These are phyloP conservation scores for Smittia aterrima DNA, from an alignment of 2,888 invertebrate genomes.

Conservation along the genomic window DNA sequence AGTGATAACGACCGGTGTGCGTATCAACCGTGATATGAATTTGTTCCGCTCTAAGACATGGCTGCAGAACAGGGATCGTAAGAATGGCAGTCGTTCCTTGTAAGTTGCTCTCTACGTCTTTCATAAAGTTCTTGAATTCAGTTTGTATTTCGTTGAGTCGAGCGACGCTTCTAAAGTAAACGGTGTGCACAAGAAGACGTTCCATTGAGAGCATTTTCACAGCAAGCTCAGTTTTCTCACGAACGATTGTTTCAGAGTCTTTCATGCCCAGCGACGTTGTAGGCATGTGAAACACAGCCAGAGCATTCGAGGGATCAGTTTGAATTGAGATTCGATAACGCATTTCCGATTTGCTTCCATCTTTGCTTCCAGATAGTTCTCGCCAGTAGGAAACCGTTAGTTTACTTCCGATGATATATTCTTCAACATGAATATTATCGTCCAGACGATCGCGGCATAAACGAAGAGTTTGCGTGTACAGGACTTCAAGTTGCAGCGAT, in stretches of 20 bases:
- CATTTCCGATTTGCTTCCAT: slow-evolving; percentile 73
- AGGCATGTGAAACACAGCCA: slow-evolving; percentile 68
- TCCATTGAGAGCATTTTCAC: slow-evolving; percentile 90
- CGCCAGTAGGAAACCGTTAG: slow-evolving; percentile 95
- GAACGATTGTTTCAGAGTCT: slow-evolving; percentile 57
- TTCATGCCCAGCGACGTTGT: slow-evolving; percentile 56
- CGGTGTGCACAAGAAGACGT: slow-evolving; percentile 88
- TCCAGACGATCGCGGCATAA: slow-evolving; percentile 85
- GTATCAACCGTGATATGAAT: slow-evolving; percentile 91
- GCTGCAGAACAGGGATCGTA: slow-evolving; percentile 83
- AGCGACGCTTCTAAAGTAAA: slow-evolving; percentile 86
- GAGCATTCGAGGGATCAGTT: slow-evolving; percentile 76
- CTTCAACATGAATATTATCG: slow-evolving; percentile 85
- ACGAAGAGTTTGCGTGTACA: slow-evolving; percentile 85
- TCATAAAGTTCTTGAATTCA: slow-evolving; percentile 56
- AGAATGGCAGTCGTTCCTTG: slow-evolving; percentile 91
- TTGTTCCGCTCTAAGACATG: slow-evolving; percentile 88
- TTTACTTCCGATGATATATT: slow-evolving; percentile 84
- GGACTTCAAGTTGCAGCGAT: slow-evolving; percentile 86
- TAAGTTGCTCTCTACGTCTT: slow-evolving; percentile 72
- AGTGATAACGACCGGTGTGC: slow-evolving; percentile 87
- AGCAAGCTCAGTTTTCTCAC: slow-evolving; percentile 72
- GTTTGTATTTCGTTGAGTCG: slow-evolving; percentile 79
- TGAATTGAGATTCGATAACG: slow-evolving; percentile 87
- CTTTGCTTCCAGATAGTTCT: slow-evolving; percentile 54